phyloP scores from a whole-genome alignment of 53 echinoderm and acorn worm species.

The Echinarachnius parma region DNA sequence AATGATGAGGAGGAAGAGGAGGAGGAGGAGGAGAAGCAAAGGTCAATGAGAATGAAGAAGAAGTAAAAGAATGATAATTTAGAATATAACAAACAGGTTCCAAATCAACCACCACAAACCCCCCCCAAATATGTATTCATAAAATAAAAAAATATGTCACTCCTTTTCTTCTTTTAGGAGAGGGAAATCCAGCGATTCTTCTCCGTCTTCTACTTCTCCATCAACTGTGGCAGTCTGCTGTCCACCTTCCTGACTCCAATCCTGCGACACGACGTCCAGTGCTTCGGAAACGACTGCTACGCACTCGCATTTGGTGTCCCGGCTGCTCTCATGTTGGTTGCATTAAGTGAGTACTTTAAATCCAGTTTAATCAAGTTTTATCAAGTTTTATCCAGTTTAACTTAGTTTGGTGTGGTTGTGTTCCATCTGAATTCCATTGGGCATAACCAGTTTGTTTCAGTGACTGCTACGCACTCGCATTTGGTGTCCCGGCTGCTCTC shows the following conservation, averaged over 20 bases:
- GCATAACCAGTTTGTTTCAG: too few relatives aligned
- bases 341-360: constrained; percentile 64
- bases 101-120: too few relatives aligned
- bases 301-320: constrained; percentile 95
- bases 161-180: constrained; percentile 39
- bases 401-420: too few relatives aligned
- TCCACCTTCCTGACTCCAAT: constrained; percentile 92
- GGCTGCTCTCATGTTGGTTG: constrained; percentile 76
- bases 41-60: too few relatives aligned
- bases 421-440: too few relatives aligned
- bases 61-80: too few relatives aligned
- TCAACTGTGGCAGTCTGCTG: constrained; percentile 87
- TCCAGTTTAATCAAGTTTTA: not conserved
- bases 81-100: too few relatives aligned
- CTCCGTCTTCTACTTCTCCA: constrained; percentile 95
- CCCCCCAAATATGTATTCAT: too few relatives aligned
- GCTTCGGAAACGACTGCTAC: constrained; percentile 95
- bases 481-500: constrained; percentile 91
- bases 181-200: constrained; percentile 76
- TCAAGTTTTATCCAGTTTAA: too few relatives aligned
- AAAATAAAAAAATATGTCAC: too few relatives aligned
- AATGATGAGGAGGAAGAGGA: too few relatives aligned
- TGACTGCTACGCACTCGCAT: constrained; percentile 92
- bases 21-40: too few relatives aligned
- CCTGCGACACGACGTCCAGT: constrained; percentile 85